phyloP scores from a whole-genome alignment of 2,113 vertebrate genomes.

The Dromaius novaehollandiae region DNA sequence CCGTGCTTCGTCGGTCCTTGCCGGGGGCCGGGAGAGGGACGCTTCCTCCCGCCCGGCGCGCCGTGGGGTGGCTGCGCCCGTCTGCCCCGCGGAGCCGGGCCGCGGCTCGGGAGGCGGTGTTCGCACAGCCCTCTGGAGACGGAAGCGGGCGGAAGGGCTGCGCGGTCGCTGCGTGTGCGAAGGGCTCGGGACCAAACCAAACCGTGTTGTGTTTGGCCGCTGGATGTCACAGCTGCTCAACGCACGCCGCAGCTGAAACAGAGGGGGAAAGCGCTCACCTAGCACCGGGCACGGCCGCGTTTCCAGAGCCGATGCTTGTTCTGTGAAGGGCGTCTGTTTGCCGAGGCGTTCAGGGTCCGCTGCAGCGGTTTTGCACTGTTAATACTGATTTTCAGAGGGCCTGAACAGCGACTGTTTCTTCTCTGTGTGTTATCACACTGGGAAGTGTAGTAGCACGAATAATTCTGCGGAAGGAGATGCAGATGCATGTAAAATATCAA shows the following conservation, averaged over 20 bases:
- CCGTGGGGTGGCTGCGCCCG: too few relatives aligned
- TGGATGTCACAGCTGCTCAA: conserved; percentile 68
- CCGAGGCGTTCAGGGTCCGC: not conserved
- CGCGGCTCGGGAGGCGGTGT: not conserved
- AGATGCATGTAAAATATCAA: accelerated
- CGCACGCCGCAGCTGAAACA: not conserved
- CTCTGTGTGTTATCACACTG: too few relatives aligned
- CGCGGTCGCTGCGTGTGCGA: conserved; percentile 17
- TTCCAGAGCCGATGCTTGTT: not conserved
- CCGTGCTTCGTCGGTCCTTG: too few relatives aligned
- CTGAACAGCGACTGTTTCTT: not conserved
- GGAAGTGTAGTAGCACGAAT: too few relatives aligned
- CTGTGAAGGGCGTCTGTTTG: not conserved
- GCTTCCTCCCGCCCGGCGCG: too few relatives aligned
- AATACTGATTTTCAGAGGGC: not conserved
- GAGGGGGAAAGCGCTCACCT: not conserved
- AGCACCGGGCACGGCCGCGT: too few relatives aligned
- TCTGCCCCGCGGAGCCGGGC: too few relatives aligned
- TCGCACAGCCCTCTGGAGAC: not conserved
- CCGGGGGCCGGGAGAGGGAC: too few relatives aligned
- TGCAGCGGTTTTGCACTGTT: not conserved
- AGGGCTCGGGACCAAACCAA: conserved; percentile 13
- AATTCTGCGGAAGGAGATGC: not conserved
- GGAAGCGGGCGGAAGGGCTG: conserved; percentile 6
- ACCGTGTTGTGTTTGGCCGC: conserved; percentile 58